Percentiles rank a stretch among this genome's conserved stretches.
These are phyloP conservation scores for Tympanuchus pallidicinctus DNA, from an alignment of 2,113 vertebrate species.

Conservation along the genomic window DNA sequence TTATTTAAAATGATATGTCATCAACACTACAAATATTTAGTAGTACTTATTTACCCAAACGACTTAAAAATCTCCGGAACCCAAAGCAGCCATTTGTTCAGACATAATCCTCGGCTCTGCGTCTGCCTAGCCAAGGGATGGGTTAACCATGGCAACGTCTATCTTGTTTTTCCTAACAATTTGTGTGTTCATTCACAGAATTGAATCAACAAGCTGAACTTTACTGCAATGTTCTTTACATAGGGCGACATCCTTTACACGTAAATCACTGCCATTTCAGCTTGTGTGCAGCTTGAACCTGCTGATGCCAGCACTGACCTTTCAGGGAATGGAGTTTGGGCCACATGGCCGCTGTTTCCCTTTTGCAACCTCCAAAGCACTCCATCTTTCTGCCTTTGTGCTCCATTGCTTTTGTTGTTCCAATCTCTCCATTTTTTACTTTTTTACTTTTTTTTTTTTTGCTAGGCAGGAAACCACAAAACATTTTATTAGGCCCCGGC, in stretches of 20 bases:
- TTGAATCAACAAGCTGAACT: neutral
- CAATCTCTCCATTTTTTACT: neutral
- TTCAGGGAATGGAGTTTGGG: neutral
- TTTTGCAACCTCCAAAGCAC: neutral
- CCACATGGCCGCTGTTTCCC: neutral
- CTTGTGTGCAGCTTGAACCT: neutral
- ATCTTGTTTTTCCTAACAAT: neutral
- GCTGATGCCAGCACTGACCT: neutral
- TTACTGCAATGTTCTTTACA: neutral
- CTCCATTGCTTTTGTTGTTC: neutral
- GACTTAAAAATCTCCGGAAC: neutral
- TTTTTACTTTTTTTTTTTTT: neutral
- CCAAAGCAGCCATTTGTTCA: neutral
- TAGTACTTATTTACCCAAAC: neutral
- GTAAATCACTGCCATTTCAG: neutral
- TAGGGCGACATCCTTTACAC: neutral
- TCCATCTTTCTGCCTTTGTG: neutral
- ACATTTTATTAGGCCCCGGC: neutral
- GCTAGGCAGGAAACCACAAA: slow-evolving; percentile 33
- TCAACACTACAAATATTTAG: neutral
- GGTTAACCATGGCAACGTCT: neutral
- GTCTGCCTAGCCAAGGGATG: neutral
- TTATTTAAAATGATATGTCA: neutral
- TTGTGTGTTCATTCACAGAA: neutral
- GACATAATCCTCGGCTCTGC: neutral